Percentiles rank a stretch among this genome's conserved stretches.
Conservation (phyloP, 2,113 vertebrate species). For the Phoenicopterus ruber region DNA sequence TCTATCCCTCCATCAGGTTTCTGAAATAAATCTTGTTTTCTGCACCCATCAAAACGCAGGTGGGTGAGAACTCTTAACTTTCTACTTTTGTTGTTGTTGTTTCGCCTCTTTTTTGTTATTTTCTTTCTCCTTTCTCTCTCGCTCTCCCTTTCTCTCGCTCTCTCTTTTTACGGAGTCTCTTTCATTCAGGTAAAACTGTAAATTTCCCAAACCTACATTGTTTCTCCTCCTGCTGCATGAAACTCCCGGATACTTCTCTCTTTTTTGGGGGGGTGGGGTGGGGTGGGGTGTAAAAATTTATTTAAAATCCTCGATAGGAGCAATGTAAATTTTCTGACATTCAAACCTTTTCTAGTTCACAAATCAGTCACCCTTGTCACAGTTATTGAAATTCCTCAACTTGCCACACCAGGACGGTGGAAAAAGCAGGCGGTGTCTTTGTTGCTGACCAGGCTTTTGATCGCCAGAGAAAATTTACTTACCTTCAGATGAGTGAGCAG, state of each 20-base stretch:
- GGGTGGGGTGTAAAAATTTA: background rate
- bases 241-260: conserved; percentile 39
- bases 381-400: conserved; percentile 86
- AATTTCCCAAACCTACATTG: conserved; percentile 71
- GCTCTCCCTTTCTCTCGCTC: background rate
- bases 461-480: conserved; percentile 89
- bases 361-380: conserved; percentile 89
- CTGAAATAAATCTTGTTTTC: conserved; percentile 60
- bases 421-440: conserved; percentile 86
- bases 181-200: conserved; percentile 78
- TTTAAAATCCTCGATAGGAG: conserved; percentile 72
- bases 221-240: conserved; percentile 61
- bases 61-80: conserved; percentile 71
- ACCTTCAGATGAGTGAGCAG: conserved; percentile 89
- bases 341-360: conserved; percentile 84
- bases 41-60: conserved; percentile 68
- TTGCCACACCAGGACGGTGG: conserved; percentile 83
- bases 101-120: background rate
- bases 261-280: background rate
- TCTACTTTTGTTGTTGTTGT: conserved; percentile 38
- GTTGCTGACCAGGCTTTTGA: conserved; percentile 86
- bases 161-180: background rate
- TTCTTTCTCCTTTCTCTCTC: background rate
- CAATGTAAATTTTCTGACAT: conserved; percentile 84
- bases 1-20: conserved; percentile 56